These are phyloP conservation scores for Anser brachyrhynchus DNA, from an alignment of 2,113 vertebrate genomes.

Conservation along the genomic window DNA sequence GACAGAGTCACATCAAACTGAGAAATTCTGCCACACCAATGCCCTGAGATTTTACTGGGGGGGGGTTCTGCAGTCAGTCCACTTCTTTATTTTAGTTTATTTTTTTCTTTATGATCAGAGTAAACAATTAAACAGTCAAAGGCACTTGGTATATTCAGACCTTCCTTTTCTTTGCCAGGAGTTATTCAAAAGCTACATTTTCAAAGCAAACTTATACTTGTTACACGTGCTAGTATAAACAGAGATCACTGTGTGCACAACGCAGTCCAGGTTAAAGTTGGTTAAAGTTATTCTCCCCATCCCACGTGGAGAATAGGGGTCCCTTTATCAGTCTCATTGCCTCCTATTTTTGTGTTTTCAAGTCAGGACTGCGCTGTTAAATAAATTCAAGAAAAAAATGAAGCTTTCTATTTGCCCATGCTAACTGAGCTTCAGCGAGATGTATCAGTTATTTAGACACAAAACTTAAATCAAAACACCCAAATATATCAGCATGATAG, in stretches of 20 bases:
- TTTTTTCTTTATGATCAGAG: constrained; percentile 23
- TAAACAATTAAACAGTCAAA: constrained; percentile 47
- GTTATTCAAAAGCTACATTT: constrained; percentile 19
- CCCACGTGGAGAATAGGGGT: not conserved
- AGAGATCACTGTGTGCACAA: not conserved
- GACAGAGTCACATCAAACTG: constrained; percentile 77
- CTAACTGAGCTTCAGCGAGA: not conserved
- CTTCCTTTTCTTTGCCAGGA: constrained; percentile 35
- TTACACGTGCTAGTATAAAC: not conserved
- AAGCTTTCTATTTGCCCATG: not conserved
- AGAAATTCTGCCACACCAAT: constrained; percentile 76
- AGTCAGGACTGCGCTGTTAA: not conserved
- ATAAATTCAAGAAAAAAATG: not conserved
- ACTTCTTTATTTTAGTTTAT: constrained; percentile 3
- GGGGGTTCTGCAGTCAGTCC: constrained; percentile 34
- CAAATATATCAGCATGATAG: not conserved
- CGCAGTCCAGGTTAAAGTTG: not conserved
- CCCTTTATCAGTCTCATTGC: too few relatives aligned
- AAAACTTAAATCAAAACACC: constrained; percentile 17
- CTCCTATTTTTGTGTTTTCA: not conserved
- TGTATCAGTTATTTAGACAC: not conserved
- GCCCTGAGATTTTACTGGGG: constrained; percentile 64
- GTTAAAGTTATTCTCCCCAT: not conserved
- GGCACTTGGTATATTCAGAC: not conserved
- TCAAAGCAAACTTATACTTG: not conserved